These are phyloP conservation scores for Clavelina lepadiformis DNA, from an alignment of 23 tunicate genomes.

Conservation along the genomic window DNA sequence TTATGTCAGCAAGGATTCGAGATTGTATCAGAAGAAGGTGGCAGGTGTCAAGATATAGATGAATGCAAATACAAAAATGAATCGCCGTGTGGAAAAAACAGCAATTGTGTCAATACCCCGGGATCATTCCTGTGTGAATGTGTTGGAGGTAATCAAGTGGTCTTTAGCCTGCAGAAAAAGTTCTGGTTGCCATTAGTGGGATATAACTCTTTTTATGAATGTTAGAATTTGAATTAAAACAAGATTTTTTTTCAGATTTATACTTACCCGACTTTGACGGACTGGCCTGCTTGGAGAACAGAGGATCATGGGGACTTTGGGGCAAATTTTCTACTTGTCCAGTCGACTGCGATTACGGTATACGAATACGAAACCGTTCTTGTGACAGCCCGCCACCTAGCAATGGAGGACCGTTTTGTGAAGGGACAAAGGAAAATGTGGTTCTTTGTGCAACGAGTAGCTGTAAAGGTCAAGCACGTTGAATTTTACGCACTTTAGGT, in stretches of 20 bases:
- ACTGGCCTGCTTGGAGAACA: slow-evolving; percentile 22
- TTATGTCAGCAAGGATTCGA: slow-evolving; percentile 24
- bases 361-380: slow-evolving; percentile 13
- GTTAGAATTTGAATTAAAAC: no score
- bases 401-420: slow-evolving; percentile 13
- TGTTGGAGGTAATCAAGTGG: slow-evolving; percentile 10
- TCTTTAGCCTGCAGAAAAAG: no score
- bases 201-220: no score
- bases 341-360: slow-evolving; percentile 56
- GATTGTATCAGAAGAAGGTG: slow-evolving; percentile 19
- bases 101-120: slow-evolving; percentile 27
- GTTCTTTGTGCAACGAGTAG: slow-evolving; percentile 40
- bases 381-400: slow-evolving; percentile 45
- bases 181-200: no score
- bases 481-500: no score
- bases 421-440: slow-evolving; percentile 32
- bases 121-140: slow-evolving; percentile 57
- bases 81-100: slow-evolving; percentile 23
- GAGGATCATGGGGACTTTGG: slow-evolving; percentile 63
- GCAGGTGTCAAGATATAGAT: slow-evolving; percentile 39
- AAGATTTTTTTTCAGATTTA: slow-evolving; percentile 10
- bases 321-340: slow-evolving; percentile 49
- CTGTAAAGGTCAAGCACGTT: slow-evolving; percentile 71
- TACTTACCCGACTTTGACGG: slow-evolving; percentile 22
- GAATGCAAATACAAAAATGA: slow-evolving; percentile 17